Evolutionary conservation across 2,113 vertebrate species (phyloP), one percentile per base, ranked within the genome.

Genomic region (Rhabdomys dilectus): DNA sequence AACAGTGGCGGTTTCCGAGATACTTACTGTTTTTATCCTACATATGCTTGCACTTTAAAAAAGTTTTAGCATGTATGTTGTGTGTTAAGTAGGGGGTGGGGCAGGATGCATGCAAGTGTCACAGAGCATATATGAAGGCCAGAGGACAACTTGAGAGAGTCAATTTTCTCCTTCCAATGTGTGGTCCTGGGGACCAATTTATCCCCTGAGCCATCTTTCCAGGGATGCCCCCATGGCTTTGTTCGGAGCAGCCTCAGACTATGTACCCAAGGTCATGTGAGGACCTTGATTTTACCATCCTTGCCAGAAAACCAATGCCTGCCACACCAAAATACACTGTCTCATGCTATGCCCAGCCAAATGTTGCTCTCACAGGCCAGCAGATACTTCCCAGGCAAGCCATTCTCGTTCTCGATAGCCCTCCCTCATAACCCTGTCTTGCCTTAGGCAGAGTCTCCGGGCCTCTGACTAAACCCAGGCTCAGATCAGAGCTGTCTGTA

Each of bases 241-340:
- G 15, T 77, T 16, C 9, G 48, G 75, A 36, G 31, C 13, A 36
- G 36, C 58, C 51, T 94, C n/a, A 29, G 56, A 21, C 39, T n/a
- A 3, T 0, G 1, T n/a, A 1, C 58, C 78, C n/a, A 22, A 15
- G 5, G 10, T 78, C n/a, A 5, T 2, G 12, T 62, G 5, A 0
- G 7, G 36, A 39, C 19, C 39, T 78, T 39, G 34, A 26, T 66
- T 68, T 77, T 9, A 19, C 42, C 39, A 2, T 53, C 26, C 36
- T 39, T 89, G 31, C n/a, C 36, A 9, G 66, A 39, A 89, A 29
- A 39, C 13, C 34, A 58, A 17, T 0, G 29, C 36, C 16, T 51
- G 26, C 39, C 56, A 22, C 64, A 15, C 7, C 2, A 22, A 75
- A 29, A 24, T 13, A 36, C n/a, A 58, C 31, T 56, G 2, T 0